phyloP scores from a whole-genome alignment of 2,888 invertebrate genomes.

The Platypus cylindrus region DNA sequence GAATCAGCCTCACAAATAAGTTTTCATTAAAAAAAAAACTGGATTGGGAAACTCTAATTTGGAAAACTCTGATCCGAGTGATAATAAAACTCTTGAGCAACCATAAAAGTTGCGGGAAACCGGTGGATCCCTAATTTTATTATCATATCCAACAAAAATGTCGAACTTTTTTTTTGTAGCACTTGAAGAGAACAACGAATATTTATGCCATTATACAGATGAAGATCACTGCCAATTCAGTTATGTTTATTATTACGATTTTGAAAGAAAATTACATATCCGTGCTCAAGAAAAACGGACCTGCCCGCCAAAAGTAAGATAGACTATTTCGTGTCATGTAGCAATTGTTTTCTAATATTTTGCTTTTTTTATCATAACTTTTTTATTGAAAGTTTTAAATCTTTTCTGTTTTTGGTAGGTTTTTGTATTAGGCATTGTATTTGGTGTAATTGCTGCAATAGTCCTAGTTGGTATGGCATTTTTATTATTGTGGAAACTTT shows the following conservation, averaged over 20 bases:
- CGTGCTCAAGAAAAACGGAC: conserved; percentile 72
- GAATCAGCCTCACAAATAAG: no score
- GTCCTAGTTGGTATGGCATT: conserved; percentile 89
- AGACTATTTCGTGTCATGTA: no score
- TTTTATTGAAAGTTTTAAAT: conserved; percentile 2
- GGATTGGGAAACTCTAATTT: no score
- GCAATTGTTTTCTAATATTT: no score
- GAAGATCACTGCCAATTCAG: conserved; percentile 84
- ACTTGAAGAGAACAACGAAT: conserved; percentile 64
- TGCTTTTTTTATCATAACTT: no score
- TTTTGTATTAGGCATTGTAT: conserved; percentile 56
- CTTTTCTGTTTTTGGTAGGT: conserved; percentile 17
- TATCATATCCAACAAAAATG: no score
- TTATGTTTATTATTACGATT: conserved; percentile 75
- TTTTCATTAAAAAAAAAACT: no score
- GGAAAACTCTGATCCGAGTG: no score
- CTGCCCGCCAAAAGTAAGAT: conserved; percentile 62
- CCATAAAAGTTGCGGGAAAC: no score
- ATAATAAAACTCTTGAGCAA: no score
- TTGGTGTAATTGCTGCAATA: conserved; percentile 93
- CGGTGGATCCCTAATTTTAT: no score
- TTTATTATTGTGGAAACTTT: conserved; percentile 89
- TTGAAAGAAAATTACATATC: conserved; percentile 53
- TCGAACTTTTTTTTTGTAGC: conserved; percentile 7
- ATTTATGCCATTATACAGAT: conserved; percentile 70